Base-by-base conservation (phyloP, 1,140 invertebrate genomes). In the Bombus pascuorum region DNA sequence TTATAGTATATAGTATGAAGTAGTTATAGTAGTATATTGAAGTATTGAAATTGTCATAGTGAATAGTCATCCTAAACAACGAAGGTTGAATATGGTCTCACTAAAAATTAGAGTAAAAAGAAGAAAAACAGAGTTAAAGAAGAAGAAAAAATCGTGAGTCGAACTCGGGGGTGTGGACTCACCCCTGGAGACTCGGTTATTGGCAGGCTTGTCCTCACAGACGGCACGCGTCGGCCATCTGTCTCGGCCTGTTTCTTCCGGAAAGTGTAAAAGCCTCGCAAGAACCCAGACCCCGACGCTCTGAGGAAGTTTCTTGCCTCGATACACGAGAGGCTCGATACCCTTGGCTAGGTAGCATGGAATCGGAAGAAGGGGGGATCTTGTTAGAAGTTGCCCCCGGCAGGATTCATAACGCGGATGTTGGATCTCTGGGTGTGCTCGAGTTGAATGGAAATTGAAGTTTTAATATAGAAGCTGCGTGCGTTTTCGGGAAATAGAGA, bases 161-260 rank as follows among this genome's bases (percentile, higher is more conserved):
- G 74, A 28, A 37, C 18, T 22, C 6, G 22, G 34, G 13, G 28
- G 42, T 37, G 15, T 6, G 1, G 1, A 25, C 12, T n/a, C 28
- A 62, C 3, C 47, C n/a, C 25, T 57, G 32, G 44, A 22, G 53
- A 86, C 76, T 83, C 80, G 42, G 73, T 91, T 92, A 92, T 92
- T 92, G 81, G 86, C 75, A 44, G 53, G 82, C 89, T 84, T 92
- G 91, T 92, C 77, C 77, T 71, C 73, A 86, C 91, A 92, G 92
- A 86, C 87, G 91, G 90, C 92, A 92, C 92, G 88, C 90, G 85
- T 81, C 42, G 86, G 74, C 90, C 92, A 91, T 92, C 92, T 92
- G 92, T 90, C 90, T 87, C 83, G 77, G 79, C 44, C 47, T 83
- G 76, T 88, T 92, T 62, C 77, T 85, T 79, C 83, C 90, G 74